These are phyloP conservation scores for Drosophila truncata DNA, from an alignment of 1,140 invertebrate genomes.

Conservation along the genomic window DNA sequence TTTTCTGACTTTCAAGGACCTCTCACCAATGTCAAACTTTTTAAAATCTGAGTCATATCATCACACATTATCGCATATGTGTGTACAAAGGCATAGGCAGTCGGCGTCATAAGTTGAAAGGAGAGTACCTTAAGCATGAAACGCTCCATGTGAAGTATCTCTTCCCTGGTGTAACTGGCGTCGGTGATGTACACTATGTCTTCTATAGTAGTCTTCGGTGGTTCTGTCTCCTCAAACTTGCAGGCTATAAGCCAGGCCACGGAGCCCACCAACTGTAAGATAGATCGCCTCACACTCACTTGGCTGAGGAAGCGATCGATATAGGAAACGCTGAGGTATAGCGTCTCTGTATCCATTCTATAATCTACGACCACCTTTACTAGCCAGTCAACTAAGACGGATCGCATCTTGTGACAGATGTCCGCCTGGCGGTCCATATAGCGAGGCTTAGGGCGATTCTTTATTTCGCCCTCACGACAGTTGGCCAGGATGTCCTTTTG, in stretches of 20 bases:
- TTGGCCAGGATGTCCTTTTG: constrained; percentile 92
- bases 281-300: constrained; percentile 96
- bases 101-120: constrained; percentile 95
- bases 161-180: constrained; percentile 96
- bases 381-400: constrained; percentile 97
- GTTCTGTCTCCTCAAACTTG: constrained; percentile 98
- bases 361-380: constrained; percentile 97
- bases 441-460: constrained; percentile 91
- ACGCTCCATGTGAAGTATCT: constrained; percentile 96
- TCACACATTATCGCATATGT: constrained; percentile 89
- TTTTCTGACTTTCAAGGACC: not conserved
- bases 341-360: constrained; percentile 93
- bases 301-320: constrained; percentile 97
- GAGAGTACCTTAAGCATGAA: constrained; percentile 95
- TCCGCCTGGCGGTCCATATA: constrained; percentile 98
- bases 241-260: constrained; percentile 97
- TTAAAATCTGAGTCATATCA: constrained; percentile 89
- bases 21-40: constrained; percentile 92
- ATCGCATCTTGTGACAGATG: constrained; percentile 94
- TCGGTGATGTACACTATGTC: constrained; percentile 99
- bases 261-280: constrained; percentile 97
- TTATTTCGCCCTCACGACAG: constrained; percentile 90
- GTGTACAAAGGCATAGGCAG: constrained; percentile 92
- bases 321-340: constrained; percentile 96
- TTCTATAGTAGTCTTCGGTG: constrained; percentile 94